Evolutionary conservation across 2,888 invertebrate genomes (phyloP).

Genomic region (Cerceris ruficornis): DNA sequence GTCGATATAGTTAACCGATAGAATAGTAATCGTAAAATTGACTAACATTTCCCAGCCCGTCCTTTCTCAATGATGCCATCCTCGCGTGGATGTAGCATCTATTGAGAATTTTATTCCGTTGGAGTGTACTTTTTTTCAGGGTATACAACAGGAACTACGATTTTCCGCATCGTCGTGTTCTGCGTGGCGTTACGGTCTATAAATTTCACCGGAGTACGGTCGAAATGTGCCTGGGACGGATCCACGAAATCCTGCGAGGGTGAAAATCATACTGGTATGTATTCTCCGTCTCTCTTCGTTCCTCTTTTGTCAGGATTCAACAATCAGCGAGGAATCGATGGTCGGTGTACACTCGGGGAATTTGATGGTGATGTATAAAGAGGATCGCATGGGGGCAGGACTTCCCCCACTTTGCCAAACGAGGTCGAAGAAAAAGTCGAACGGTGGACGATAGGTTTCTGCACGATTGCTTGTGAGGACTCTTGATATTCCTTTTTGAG

Average conservation of each 20-base stretch:
- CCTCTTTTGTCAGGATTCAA: no score
- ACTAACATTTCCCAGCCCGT: conserved; percentile 3
- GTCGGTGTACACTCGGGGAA: no score
- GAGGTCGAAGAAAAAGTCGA: no score
- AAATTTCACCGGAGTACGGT: not conserved
- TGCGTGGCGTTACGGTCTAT: not conserved
- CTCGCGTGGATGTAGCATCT: no score
- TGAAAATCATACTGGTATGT: not conserved
- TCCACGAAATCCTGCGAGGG: not conserved
- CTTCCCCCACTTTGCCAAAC: no score
- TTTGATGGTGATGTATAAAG: no score
- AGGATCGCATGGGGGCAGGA: no score
- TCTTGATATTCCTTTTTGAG: no score
- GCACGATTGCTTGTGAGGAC: no score
- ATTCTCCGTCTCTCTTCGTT: no score
- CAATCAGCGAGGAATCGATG: no score
- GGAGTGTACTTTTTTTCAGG: not conserved
- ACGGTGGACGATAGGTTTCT: no score
- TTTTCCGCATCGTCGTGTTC: not conserved
- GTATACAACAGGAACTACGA: not conserved
- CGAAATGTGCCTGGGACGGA: not conserved
- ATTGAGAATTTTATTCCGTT: not conserved
- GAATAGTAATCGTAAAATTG: conserved; percentile 4
- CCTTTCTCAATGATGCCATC: not conserved
- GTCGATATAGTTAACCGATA: not conserved